A percentile compares a stretch with the other conserved stretches of the same genome.
These are phyloP conservation scores for Calephelis nemesis DNA, from an alignment of 1,140 invertebrate species.

Conservation along the genomic window DNA sequence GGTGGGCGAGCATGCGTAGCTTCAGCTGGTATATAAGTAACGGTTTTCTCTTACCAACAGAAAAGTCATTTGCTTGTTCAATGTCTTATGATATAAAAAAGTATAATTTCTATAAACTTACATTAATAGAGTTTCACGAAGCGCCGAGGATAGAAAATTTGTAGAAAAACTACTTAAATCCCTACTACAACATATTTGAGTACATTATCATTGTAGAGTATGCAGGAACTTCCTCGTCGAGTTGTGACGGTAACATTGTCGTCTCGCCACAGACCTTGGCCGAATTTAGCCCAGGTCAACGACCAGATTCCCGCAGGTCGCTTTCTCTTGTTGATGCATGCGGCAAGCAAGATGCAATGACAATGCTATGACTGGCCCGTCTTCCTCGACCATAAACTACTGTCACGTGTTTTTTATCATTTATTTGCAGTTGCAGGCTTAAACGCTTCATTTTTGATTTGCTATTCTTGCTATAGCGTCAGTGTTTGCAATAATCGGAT, in stretches of 20 bases:
- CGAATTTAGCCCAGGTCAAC: slow-evolving; percentile 64
- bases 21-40: no score
- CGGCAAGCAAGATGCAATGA: slow-evolving; percentile 48
- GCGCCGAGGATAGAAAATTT: not conserved
- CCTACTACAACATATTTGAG: not conserved
- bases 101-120: no score
- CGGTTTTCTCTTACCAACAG: no score
- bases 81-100: no score
- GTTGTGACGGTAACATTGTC: slow-evolving; percentile 32
- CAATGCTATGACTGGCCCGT: slow-evolving; percentile 23
- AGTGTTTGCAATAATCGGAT: no score
- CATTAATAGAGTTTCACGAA: no score
- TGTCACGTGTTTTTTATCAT: slow-evolving; percentile 18
- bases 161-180: not conserved
- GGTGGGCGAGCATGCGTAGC: no score
- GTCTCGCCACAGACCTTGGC: slow-evolving; percentile 63
- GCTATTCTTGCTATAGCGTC: no score
- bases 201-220: slow-evolving; percentile 1
- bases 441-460: no score
- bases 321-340: slow-evolving; percentile 47
- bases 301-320: slow-evolving; percentile 45
- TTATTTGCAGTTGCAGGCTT: no score
- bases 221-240: slow-evolving; percentile 12
- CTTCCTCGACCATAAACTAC: slow-evolving; percentile 17
- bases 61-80: no score